These are phyloP conservation scores for Echeneis naucrates DNA, from an alignment of 2,797 vertebrate species.

Conservation along the genomic window DNA sequence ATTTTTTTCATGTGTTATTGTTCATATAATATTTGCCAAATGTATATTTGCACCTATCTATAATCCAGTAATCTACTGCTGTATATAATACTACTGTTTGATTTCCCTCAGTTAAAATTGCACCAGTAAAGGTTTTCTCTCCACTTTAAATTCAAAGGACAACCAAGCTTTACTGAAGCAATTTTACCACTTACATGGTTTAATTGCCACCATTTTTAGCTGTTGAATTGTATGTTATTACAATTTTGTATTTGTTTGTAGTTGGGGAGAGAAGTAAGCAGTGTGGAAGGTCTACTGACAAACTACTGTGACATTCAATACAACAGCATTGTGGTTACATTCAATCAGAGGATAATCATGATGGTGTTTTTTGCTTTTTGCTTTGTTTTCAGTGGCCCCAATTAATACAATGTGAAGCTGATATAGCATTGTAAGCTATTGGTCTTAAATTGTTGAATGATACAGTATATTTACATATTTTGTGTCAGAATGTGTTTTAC, in stretches of 20 bases:
- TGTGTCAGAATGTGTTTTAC: background rate
- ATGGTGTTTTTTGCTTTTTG: background rate
- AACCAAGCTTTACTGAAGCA: conserved; percentile 23
- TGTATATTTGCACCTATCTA: conserved; percentile 17
- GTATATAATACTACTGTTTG: background rate
- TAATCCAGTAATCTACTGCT: background rate
- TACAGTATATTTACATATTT: background rate
- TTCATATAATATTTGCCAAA: conserved; percentile 16
- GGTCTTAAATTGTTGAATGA: conserved; percentile 13
- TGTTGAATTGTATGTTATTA: conserved; percentile 2
- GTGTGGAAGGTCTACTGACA: background rate
- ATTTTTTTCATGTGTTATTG: conserved; percentile 17
- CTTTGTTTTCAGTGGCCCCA: conserved; percentile 2
- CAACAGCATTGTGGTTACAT: conserved; percentile 32
- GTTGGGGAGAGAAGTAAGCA: background rate
- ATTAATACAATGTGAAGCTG: conserved; percentile 20
- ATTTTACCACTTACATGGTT: conserved; percentile 2
- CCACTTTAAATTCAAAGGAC: background rate
- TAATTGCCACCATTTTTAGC: background rate
- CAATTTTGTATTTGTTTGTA: conserved; percentile 1
- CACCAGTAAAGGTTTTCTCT: conserved; percentile 1
- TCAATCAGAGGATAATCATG: conserved; percentile 46
- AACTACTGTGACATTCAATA: conserved; percentile 43
- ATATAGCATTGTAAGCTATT: conserved; percentile 6
- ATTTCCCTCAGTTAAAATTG: conserved; percentile 8